Percentiles rank a stretch among this genome's conserved stretches.
Evolutionary conservation across 2,888 invertebrate species (phyloP).

Genomic region (Oscheius sp.): DNA sequence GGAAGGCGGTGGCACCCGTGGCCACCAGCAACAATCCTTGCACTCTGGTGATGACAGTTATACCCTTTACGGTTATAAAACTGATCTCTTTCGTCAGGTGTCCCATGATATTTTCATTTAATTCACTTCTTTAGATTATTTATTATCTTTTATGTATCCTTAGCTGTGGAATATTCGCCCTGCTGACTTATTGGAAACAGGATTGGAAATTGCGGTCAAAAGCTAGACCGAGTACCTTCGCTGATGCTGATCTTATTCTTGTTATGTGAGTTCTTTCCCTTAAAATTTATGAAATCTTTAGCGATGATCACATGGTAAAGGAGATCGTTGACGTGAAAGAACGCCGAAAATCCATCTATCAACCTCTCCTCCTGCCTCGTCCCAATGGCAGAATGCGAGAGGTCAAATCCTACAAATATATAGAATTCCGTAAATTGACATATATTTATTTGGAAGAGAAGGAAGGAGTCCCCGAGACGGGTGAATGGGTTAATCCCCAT

Average conservation of each 20-base stretch:
- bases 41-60: slow-evolving; percentile 54
- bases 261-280: slow-evolving; percentile 56
- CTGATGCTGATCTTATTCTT: slow-evolving; percentile 63
- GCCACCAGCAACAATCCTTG: slow-evolving; percentile 58
- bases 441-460: slow-evolving; percentile 66
- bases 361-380: slow-evolving; percentile 21
- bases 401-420: slow-evolving; percentile 59
- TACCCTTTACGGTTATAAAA: slow-evolving; percentile 45
- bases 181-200: slow-evolving; percentile 71
- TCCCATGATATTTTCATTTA: too few species aligned
- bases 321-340: slow-evolving; percentile 29
- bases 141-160: slow-evolving; percentile 53
- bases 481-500: slow-evolving; percentile 44
- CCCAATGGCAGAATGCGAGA: slow-evolving; percentile 45
- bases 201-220: slow-evolving; percentile 52
- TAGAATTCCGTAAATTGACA: slow-evolving; percentile 67
- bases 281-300: slow-evolving; percentile 33
- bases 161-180: slow-evolving; percentile 65
- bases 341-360: neutral
- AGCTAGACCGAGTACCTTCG: slow-evolving; percentile 56
- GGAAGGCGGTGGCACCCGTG: slow-evolving; percentile 57
- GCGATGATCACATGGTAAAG: slow-evolving; percentile 46
- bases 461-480: slow-evolving; percentile 13
- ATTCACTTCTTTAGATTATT: slow-evolving; percentile 43
- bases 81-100: slow-evolving; percentile 41